These are phyloP conservation scores for Protonemura montana DNA, from an alignment of 2,888 invertebrate species.

Conservation along the genomic window DNA sequence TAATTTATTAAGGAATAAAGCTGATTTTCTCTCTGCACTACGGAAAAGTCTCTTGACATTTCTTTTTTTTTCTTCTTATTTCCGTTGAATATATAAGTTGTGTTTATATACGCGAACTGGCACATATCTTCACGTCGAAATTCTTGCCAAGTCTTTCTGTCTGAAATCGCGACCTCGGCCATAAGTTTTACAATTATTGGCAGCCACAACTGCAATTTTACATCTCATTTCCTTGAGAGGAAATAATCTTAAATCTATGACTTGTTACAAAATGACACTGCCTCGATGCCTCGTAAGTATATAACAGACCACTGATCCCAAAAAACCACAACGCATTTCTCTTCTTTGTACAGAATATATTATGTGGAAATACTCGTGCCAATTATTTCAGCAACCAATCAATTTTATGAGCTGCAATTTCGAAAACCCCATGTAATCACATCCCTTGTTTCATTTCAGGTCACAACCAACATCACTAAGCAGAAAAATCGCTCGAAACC, in stretches of 20 bases:
- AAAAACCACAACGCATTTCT: not conserved
- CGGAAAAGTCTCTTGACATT: not conserved
- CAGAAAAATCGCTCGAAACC: not conserved
- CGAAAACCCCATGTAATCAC: not conserved
- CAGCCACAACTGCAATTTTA: conserved; percentile 7
- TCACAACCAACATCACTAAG: not conserved
- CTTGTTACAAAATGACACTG: not conserved
- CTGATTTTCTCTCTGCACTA: not conserved
- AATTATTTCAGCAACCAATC: not conserved
- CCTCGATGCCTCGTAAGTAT: not conserved
- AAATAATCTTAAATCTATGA: not conserved
- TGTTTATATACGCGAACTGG: not conserved
- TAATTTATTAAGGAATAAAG: not conserved
- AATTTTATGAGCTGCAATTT: not conserved
- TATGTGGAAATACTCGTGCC: not conserved
- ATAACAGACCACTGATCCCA: not conserved
- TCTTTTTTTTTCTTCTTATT: not conserved
- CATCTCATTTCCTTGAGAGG: conserved; percentile 12
- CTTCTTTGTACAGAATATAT: not conserved
- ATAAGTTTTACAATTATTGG: not conserved
- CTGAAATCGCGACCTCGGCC: not conserved
- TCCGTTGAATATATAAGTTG: not conserved
- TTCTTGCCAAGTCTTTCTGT: not conserved
- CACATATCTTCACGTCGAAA: not conserved
- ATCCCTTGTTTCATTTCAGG: not conserved